Evolutionary conservation across 2,888 invertebrate genomes (phyloP).

Genomic region (Crioceris asparagi): DNA sequence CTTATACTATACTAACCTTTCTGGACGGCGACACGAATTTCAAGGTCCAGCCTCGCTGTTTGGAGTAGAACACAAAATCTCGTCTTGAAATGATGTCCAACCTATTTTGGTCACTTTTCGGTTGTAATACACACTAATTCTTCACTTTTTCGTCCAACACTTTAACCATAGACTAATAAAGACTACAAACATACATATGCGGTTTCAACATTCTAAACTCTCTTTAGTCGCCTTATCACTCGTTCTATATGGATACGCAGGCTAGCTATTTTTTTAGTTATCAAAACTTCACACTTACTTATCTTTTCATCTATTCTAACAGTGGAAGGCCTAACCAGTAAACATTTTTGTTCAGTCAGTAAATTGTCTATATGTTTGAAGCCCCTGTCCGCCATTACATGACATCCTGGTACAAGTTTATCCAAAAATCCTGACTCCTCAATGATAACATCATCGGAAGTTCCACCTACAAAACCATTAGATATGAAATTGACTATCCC

Average conservation of each 20-base stretch:
- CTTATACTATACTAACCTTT: no score
- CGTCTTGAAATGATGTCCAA: no score
- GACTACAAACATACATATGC: no score
- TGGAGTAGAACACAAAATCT: no score
- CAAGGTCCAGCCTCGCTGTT: no score
- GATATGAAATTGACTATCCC: conserved; percentile 18
- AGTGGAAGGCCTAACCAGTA: conserved; percentile 18
- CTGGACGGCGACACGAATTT: no score
- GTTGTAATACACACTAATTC: no score
- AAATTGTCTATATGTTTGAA: background rate
- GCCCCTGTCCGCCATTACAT: background rate
- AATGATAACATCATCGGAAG: background rate
- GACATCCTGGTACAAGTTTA: background rate
- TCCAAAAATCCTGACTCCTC: background rate
- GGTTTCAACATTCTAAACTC: conserved; percentile 19
- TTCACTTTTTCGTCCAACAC: no score
- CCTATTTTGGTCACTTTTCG: no score
- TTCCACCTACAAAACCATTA: conserved; percentile 13
- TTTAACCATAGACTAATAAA: no score
- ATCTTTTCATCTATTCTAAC: conserved; percentile 13
- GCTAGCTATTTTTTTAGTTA: conserved; percentile 22
- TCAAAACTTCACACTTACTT: conserved; percentile 17
- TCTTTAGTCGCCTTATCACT: conserved; percentile 22
- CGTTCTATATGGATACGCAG: conserved; percentile 27
- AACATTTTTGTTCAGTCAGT: conserved; percentile 1